phyloP scores from a whole-genome alignment of 2,113 vertebrate genomes.

The Oceanites oceanicus region DNA sequence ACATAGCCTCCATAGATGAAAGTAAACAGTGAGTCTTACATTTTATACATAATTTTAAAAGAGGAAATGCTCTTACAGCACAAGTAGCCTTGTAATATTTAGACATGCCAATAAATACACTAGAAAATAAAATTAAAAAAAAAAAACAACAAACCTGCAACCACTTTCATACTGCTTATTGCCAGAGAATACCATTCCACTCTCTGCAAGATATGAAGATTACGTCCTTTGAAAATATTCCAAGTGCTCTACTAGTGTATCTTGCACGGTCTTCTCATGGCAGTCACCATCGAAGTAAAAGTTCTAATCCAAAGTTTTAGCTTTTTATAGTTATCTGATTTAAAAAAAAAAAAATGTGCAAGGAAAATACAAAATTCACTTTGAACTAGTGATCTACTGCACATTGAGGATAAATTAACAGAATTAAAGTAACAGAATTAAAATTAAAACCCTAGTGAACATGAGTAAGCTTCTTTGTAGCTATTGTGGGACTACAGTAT shows the following conservation, averaged over 20 bases:
- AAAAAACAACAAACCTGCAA: not conserved
- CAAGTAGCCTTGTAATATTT: not conserved
- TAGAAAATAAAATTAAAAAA: not conserved
- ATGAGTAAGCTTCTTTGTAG: not conserved
- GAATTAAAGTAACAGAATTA: not conserved
- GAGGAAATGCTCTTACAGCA: not conserved
- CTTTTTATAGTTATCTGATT: not conserved
- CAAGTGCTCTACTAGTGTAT: not conserved
- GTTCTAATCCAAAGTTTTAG: not conserved
- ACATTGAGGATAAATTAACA: not conserved
- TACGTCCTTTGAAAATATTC: not conserved
- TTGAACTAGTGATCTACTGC: not conserved
- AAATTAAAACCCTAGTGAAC: not conserved
- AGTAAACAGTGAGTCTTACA: not conserved
- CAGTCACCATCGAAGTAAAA: not conserved
- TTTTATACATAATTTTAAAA: not conserved
- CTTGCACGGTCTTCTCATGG: accelerated
- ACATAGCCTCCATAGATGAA: not conserved
- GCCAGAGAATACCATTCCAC: not conserved
- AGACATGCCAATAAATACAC: not conserved
- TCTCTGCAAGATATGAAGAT: not conserved
- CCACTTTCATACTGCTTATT: not conserved
- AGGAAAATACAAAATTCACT: not conserved
- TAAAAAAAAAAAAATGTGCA: not conserved
- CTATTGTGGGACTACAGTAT: too few relatives aligned